Evolutionary conservation across 2,888 invertebrate species (phyloP), one percentile per base, ranked within the genome.

Genomic region (Ormyrus thymus): DNA sequence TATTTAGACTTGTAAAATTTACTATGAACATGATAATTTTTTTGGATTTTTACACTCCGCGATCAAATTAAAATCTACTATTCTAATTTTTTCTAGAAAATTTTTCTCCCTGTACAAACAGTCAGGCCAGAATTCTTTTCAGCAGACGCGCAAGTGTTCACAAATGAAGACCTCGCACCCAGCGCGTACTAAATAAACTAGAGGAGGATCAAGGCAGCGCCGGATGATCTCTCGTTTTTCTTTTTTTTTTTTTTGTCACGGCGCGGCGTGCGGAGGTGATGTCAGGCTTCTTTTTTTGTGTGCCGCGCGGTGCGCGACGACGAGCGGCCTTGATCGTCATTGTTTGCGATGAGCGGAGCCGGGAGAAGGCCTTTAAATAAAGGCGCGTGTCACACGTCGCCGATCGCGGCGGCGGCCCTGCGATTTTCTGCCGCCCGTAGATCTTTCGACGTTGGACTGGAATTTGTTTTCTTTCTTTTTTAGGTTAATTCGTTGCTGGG

Each of bases 251-350:
- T 64, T 48, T 64, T 50, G 62, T 10, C 10, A 2, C 13, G 55
- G 6, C 55, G 13, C 55, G 55, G 55, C 55, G 43, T 45, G 53
- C 13, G 66, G 62, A 64, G 69, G 58, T 76, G 70, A 76, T 70
- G 76, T 76, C 76, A 76, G 70, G 62, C 64, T 64, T 56, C 64
- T 75, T 61, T 53, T 65, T 56, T 56, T 58, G 29, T 71, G 43
- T 51, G 46, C 15, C 59, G 46, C 53, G 50, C 8, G 45, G 48
- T 15, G 9, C 15, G 48, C 50, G 50, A 74, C 55, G 53, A 11
- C 50, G 29, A 15, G 50, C 61, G 50, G 70, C 76, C 76, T 76
- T 76, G 76, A 76, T 76, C 70, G 76, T 64, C 70, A 76, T 76
- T 76, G 76, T 76, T 76, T 70, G 76, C 70, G 76, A 76, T 70